Evolutionary conservation across 2,888 invertebrate genomes (phyloP).

Genomic region (Caenorhabditis angaria): DNA sequence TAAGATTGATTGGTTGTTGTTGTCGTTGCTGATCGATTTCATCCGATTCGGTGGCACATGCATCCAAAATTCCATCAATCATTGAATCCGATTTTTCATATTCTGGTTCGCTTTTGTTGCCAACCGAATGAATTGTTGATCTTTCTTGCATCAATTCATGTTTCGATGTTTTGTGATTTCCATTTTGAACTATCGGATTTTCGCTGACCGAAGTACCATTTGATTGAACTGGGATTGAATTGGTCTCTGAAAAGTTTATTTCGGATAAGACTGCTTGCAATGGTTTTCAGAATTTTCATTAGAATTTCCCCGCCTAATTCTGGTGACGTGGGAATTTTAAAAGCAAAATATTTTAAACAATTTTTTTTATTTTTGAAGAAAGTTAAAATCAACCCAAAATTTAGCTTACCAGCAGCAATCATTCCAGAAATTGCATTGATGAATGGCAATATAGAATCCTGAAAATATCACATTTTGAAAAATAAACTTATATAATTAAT

Average conservation of each 20-base stretch:
- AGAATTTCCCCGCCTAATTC: too few species aligned
- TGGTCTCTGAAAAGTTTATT: too few species aligned
- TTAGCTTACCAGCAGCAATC: neutral
- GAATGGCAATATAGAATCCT: neutral
- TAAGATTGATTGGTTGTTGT: neutral
- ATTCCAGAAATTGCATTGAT: neutral
- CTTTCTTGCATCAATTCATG: constrained; percentile 38
- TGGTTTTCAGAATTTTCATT: too few species aligned
- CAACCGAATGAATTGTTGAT: constrained; percentile 29
- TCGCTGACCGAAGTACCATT: too few species aligned
- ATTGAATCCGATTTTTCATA: constrained; percentile 34
- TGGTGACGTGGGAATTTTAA: too few species aligned
- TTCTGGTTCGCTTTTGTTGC: constrained; percentile 9
- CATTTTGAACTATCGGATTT: constrained; percentile 4
- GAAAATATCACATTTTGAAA: neutral
- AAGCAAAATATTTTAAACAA: neutral
- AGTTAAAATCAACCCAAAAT: too few species aligned
- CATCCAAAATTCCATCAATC: constrained; percentile 31
- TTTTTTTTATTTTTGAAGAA: neutral
- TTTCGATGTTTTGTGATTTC: constrained; percentile 4
- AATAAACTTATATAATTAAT: neutral
- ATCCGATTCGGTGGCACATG: constrained; percentile 30
- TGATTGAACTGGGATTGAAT: too few species aligned
- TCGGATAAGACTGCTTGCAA: too few species aligned
- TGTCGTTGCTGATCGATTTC: constrained; percentile 8